Evolutionary conservation across 2,797 vertebrate species (phyloP), one percentile per base, ranked within the genome.

Genomic region (Ceryle rudis): DNA sequence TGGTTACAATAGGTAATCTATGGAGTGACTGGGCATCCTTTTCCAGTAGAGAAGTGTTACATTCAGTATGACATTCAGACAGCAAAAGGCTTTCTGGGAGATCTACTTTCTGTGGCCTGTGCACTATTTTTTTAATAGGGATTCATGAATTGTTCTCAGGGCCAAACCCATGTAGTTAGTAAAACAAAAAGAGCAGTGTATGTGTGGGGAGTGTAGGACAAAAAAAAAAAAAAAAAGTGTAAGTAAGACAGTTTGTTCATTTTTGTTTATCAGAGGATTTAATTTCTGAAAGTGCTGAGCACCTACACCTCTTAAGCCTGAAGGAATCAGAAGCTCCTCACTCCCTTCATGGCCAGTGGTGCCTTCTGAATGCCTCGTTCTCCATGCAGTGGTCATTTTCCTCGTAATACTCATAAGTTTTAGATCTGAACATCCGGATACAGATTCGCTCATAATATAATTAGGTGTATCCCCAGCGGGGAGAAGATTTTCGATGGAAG

Each of bases 371-470:
- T 42, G 49, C 28, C 49, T 69, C 5, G 1, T 93, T 87, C 52
- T 65, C 29, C 51, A n/a, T 5, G 12, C 41, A 62, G 11, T n/a
- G 35, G 60, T 60, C 35, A 6, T 62, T 86, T 90, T 66, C 10
- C 51, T 71, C 1, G 0, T 60, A 29, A 61, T 49, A 7, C 16
- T 64, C 2, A 0, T 39, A 14, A 5, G 0, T 94, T 94, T 94
- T 57, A 28, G 28, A 42, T 81, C 89, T 80, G 58, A 78, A 92
- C 90, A 96, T 91, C 87, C 90, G 88, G 87, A 72, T 95, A 93
- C 58, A 84, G 70, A 92, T 57, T 84, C 51, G 49, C 65, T 62
- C 81, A 8, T 29, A 71, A 47, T 80, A 47, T 39, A 93, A 94
- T 81, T 82, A 82, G 67, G 33, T 74, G 41, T 89, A 79, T 90